Evolutionary conservation across 2,113 vertebrate genomes (phyloP).

Genomic region (Anseranas semipalmata): DNA sequence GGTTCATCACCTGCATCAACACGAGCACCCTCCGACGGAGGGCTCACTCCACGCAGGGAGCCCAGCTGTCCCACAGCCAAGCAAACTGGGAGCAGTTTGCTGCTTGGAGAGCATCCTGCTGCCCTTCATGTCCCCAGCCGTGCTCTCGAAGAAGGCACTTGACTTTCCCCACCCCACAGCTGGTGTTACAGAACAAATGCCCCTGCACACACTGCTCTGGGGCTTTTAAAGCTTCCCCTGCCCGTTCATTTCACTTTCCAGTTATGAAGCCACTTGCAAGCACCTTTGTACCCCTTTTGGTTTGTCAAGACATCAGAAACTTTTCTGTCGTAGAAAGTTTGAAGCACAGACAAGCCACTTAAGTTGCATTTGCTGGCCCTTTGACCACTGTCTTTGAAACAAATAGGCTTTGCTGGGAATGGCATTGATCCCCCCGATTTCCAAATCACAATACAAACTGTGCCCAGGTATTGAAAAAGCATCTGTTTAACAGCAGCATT

Average conservation of each 20-base stretch:
- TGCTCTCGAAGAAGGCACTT: neutral
- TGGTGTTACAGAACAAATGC: rapidly evolving
- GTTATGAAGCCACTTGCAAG: neutral
- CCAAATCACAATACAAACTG: rapidly evolving
- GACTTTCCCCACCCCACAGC: neutral
- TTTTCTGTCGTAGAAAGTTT: neutral
- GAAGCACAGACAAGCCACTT: rapidly evolving
- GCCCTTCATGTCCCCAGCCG: rapidly evolving
- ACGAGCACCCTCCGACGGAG: rapidly evolving
- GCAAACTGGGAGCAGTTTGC: neutral
- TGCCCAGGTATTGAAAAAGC: rapidly evolving
- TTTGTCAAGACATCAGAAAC: neutral
- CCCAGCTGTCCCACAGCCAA: rapidly evolving
- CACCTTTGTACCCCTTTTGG: rapidly evolving
- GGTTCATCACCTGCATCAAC: neutral
- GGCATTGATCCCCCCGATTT: rapidly evolving
- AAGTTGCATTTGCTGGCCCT: neutral
- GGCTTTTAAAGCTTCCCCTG: neutral
- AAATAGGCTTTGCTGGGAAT: neutral
- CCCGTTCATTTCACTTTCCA: neutral
- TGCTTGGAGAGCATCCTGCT: neutral
- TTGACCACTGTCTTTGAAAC: rapidly evolving
- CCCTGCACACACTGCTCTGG: neutral
- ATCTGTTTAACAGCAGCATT: neutral
- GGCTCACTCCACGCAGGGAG: rapidly evolving